phyloP scores from a whole-genome alignment of 2,113 vertebrate genomes.

The Sula dactylatra region DNA sequence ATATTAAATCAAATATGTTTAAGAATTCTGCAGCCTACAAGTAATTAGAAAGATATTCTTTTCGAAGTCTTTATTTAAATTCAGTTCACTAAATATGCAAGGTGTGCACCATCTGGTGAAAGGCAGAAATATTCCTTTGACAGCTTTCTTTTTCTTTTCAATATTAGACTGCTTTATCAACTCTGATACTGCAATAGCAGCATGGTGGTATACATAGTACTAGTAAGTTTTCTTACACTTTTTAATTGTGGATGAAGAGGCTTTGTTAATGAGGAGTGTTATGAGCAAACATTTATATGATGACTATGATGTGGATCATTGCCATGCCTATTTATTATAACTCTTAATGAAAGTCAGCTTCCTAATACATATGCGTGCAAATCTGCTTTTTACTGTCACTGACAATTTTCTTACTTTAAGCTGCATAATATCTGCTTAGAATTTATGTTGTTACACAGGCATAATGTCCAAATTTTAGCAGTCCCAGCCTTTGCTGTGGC shows the following conservation, averaged over 20 bases:
- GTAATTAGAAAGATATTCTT: background rate
- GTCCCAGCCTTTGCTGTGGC: background rate
- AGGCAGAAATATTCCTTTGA: background rate
- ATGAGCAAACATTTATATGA: background rate
- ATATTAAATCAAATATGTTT: conserved; percentile 42
- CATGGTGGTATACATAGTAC: background rate
- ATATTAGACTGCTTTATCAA: background rate
- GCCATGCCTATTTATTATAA: background rate
- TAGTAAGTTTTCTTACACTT: background rate
- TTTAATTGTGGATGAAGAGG: background rate
- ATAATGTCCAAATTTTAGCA: background rate
- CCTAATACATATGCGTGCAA: background rate
- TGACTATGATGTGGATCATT: background rate
- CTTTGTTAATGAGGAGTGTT: conserved; percentile 6
- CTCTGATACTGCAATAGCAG: background rate
- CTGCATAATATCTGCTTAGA: background rate
- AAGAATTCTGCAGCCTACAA: conserved; percentile 1
- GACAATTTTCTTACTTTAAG: background rate
- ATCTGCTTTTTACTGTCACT: background rate
- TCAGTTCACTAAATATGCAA: background rate
- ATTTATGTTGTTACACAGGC: background rate
- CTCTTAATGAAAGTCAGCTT: conserved; percentile 15
- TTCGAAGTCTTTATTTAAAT: conserved; percentile 15
- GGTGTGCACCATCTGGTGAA: background rate
- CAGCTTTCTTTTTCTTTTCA: background rate